Conservation (phyloP, 2,113 vertebrate species). For the Tragelaphus strepsiceros region DNA sequence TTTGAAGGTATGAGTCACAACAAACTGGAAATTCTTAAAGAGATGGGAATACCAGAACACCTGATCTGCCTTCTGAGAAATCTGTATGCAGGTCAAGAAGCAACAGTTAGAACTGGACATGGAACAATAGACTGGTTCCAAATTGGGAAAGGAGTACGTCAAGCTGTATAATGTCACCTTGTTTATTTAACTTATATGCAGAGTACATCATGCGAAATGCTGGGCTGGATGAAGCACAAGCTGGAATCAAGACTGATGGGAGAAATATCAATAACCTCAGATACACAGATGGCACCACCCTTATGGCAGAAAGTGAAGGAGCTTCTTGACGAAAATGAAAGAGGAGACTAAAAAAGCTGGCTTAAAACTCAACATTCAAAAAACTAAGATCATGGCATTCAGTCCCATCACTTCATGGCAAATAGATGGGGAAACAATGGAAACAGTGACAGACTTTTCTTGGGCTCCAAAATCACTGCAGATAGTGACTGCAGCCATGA, state of each 20-base stretch:
- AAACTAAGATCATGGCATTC: not conserved
- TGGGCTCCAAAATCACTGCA: not conserved
- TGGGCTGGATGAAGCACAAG: not conserved
- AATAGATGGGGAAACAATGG: not conserved
- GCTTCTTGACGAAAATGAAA: not conserved
- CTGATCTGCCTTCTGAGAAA: not conserved
- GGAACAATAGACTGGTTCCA: not conserved
- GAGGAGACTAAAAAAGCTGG: not conserved
- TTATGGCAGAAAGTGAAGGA: not conserved
- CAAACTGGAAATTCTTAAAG: not conserved
- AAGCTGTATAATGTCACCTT: not conserved
- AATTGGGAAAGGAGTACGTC: not conserved
- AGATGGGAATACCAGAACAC: not conserved
- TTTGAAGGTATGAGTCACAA: not conserved
- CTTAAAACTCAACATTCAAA: not conserved
- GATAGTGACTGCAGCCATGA: not conserved
- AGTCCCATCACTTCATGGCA: not conserved
- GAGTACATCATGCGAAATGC: not conserved
- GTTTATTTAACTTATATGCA: not conserved
- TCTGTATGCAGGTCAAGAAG: not conserved
- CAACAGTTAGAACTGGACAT: not conserved
- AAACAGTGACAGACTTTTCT: not conserved
- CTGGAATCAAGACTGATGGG: not conserved
- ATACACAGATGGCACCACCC: not conserved
- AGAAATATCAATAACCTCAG: not conserved